phyloP scores from a whole-genome alignment of 2,797 vertebrate species.

The Hipposideros larvatus region DNA sequence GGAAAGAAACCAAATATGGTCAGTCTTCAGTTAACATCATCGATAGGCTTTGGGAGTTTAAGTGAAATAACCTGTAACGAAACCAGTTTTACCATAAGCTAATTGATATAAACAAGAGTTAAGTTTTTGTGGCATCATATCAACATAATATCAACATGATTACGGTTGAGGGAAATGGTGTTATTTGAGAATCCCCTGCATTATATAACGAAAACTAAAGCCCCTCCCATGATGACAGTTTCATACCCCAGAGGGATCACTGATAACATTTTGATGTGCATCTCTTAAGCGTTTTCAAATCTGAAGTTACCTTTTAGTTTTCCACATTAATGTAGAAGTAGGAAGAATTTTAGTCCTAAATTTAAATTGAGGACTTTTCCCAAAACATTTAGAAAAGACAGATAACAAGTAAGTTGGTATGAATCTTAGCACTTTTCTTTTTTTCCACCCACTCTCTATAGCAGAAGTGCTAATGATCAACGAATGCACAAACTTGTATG shows the following conservation, averaged over 20 bases:
- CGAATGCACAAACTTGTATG: background rate
- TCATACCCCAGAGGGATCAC: background rate
- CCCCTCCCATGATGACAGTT: background rate
- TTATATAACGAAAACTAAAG: background rate
- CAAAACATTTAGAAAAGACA: background rate
- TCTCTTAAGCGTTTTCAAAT: background rate
- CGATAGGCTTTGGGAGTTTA: background rate
- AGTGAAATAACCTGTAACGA: background rate
- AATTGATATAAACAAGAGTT: no score
- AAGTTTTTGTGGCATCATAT: no score
- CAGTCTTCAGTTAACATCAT: background rate
- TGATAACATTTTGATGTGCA: background rate
- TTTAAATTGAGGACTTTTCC: background rate
- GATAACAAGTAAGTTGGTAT: background rate
- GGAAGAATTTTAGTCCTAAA: background rate
- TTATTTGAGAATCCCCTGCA: background rate
- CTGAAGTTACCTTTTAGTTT: background rate
- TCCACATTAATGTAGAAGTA: background rate
- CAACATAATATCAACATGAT: background rate
- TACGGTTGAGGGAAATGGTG: background rate
- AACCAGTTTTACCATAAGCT: no score
- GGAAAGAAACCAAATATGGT: background rate
- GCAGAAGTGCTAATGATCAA: background rate
- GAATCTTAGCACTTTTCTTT: background rate
- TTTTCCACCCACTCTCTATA: background rate